phyloP scores from a whole-genome alignment of 2,113 vertebrate species.

The Clarias macrocephalus region DNA sequence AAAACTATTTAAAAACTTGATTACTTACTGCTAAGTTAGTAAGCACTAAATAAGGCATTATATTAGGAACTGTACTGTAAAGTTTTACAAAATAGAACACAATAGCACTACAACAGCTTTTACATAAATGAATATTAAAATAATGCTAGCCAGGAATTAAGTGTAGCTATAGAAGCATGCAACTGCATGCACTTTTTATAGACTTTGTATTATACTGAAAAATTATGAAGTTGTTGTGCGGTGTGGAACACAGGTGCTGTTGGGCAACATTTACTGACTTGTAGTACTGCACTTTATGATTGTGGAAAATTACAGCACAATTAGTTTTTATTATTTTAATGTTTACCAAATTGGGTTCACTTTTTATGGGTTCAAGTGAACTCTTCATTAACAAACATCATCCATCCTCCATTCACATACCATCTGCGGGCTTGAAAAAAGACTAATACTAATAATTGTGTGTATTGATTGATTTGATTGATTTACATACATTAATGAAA shows the following conservation, averaged over 20 bases:
- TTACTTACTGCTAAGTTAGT: not conserved
- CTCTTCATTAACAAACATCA: not conserved
- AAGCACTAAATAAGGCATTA: not conserved
- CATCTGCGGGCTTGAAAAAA: not conserved
- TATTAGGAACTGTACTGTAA: not conserved
- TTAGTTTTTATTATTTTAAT: not conserved
- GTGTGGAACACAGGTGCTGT: not conserved
- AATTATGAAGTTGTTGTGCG: not conserved
- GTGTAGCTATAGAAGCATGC: constrained; percentile 22
- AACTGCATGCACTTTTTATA: constrained; percentile 36
- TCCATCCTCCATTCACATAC: not conserved
- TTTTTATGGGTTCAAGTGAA: not conserved
- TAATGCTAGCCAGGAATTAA: not conserved
- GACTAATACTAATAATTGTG: not conserved
- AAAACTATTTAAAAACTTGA: not conserved
- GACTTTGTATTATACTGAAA: not conserved
- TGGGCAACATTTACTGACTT: not conserved
- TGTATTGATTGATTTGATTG: not conserved
- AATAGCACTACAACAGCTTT: not conserved
- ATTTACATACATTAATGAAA: not conserved
- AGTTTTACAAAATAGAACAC: constrained; percentile 4
- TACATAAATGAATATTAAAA: not conserved
- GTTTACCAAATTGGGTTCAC: not conserved
- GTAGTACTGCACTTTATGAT: not conserved
- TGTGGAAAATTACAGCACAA: not conserved